These are phyloP conservation scores for Poecilia wingei DNA, from an alignment of 2,797 vertebrate species.

Conservation along the genomic window DNA sequence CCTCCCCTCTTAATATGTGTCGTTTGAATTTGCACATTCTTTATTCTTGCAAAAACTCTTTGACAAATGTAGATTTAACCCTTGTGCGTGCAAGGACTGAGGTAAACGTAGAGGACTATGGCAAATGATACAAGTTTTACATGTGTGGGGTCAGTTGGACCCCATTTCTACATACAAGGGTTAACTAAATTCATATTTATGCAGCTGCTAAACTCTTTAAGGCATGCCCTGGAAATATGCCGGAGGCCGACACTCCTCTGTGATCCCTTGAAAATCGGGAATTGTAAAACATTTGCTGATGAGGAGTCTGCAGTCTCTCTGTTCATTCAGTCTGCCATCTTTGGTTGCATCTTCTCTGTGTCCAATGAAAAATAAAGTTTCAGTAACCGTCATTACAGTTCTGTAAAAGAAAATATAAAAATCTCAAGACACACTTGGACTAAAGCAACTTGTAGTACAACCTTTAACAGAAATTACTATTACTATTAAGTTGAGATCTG, in stretches of 20 bases:
- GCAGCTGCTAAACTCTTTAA: constrained; percentile 44
- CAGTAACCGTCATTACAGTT: not conserved
- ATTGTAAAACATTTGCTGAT: constrained; percentile 66
- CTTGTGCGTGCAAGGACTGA: too few species aligned
- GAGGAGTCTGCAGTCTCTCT: constrained; percentile 45
- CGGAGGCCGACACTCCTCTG: constrained; percentile 27
- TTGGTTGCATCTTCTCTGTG: not conserved
- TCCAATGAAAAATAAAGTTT: not conserved
- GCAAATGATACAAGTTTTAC: too few species aligned
- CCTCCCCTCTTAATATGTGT: constrained; percentile 14
- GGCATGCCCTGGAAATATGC: constrained; percentile 12
- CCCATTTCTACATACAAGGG: too few species aligned
- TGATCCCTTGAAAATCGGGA: constrained; percentile 46
- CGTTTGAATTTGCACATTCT: not conserved
- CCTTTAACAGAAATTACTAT: not conserved
- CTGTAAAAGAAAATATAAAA: not conserved
- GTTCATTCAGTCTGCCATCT: constrained; percentile 34
- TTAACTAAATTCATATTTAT: constrained; percentile 27
- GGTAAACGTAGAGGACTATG: too few species aligned
- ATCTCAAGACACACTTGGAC: not conserved
- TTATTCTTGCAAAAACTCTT: not conserved
- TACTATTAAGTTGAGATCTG: not conserved
- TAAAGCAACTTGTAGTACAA: not conserved
- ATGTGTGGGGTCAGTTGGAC: too few species aligned
- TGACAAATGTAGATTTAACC: constrained; percentile 2